phyloP scores from a whole-genome alignment of 2,888 invertebrate genomes.

The Heliconius hortense region DNA sequence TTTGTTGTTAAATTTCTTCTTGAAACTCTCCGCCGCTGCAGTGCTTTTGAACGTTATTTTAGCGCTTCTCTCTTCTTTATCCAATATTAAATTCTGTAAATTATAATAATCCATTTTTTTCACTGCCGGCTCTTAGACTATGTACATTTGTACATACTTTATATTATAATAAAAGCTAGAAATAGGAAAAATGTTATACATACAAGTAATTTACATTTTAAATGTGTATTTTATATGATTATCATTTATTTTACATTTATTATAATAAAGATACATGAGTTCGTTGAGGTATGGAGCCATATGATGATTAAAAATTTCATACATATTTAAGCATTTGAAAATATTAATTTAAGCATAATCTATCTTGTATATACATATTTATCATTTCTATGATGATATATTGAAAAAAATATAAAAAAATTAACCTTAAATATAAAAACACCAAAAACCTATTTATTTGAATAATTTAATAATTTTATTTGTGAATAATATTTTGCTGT shows the following conservation, averaged over 20 bases:
- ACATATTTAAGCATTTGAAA: too few relatives aligned
- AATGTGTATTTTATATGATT: not conserved
- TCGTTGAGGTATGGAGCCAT: not conserved
- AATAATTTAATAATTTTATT: too few relatives aligned
- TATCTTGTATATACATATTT: not conserved
- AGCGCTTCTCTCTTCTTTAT: conserved; percentile 70
- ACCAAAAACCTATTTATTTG: too few relatives aligned
- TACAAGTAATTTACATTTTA: not conserved
- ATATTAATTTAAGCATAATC: too few relatives aligned
- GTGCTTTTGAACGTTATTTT: conserved; percentile 68
- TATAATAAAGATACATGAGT: not conserved
- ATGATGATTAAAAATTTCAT: not conserved
- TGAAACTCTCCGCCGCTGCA: conserved; percentile 67
- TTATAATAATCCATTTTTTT: conserved; percentile 53
- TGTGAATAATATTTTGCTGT: too few relatives aligned
- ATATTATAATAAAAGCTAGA: conserved; percentile 18
- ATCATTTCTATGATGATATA: not conserved
- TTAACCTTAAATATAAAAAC: not conserved
- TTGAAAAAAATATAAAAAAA: not conserved
- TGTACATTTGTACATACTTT: conserved; percentile 13
- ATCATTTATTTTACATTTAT: not conserved
- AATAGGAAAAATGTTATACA: conserved; percentile 29
- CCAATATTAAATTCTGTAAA: conserved; percentile 70
- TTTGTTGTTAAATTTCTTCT: conserved; percentile 75
- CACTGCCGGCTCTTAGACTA: conserved; percentile 42